phyloP scores from a whole-genome alignment of 1,140 invertebrate genomes.

The Druon quercuslanigerum region DNA sequence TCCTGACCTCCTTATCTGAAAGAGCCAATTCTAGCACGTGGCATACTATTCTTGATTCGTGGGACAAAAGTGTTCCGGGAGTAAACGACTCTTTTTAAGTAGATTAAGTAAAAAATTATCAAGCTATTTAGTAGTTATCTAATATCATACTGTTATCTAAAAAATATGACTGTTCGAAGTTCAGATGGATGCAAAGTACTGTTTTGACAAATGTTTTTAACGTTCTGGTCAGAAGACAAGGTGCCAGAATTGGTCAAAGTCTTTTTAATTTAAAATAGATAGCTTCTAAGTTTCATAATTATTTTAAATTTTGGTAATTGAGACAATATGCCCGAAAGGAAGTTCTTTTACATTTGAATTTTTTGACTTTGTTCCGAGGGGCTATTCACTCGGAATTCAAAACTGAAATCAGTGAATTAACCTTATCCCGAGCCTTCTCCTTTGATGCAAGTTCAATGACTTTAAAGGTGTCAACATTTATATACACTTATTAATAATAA shows the following conservation, averaged over 20 bases:
- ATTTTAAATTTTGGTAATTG: no score
- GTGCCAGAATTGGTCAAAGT: not conserved
- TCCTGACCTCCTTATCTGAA: not conserved
- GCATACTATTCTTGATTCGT: not conserved
- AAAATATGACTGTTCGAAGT: constrained; percentile 18
- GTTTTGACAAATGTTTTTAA: constrained; percentile 1
- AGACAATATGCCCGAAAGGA: no score
- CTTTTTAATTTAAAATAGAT: not conserved
- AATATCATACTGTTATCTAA: constrained; percentile 7
- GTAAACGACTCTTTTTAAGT: constrained; percentile 1
- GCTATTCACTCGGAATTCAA: no score
- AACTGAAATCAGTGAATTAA: no score
- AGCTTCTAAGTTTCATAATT: no score
- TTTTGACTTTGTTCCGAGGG: no score
- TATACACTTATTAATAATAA: no score
- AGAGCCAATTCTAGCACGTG: not conserved
- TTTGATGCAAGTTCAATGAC: no score
- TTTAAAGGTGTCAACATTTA: no score
- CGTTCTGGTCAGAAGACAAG: not conserved
- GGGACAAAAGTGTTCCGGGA: constrained; percentile 23
- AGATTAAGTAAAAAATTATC: constrained; percentile 20
- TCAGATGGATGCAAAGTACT: not conserved
- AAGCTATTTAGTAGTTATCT: constrained; percentile 5
- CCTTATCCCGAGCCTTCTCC: no score
- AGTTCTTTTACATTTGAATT: no score